Evolutionary conservation across 2,797 vertebrate genomes (phyloP), one percentile per base, ranked within the genome.

Genomic region (Pogonophryne albipinna): DNA sequence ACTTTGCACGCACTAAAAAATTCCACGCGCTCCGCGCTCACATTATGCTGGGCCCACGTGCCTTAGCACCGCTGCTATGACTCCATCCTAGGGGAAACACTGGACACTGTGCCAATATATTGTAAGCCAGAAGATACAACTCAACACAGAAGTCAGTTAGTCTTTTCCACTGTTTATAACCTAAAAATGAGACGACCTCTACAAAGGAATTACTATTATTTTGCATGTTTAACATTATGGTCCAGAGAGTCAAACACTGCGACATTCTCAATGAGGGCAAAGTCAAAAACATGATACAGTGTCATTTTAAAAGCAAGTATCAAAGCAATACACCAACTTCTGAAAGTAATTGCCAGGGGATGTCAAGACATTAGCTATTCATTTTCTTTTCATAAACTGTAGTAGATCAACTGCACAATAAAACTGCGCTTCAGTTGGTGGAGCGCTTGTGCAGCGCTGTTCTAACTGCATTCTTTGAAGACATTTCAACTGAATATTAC

Each of bases 321-420:
- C 9, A 71, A 67, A 78, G 63, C 10, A 78, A 52, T 52, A 71
- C 63, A 78, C 62, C 74, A 59, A 73, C 71, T 14, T 64, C 14
- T 51, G 4, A 20, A 42, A 19, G 2, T 7, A 9, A 6, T 38
- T 6, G 34, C 34, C 34, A 38, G 34, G 8, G 34, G 8, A 38
- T 38, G 34, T 38, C 34, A 38, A 8, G 34, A 38, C 34, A 38
- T 38, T 38, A 27, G 27, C 34, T 38, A 38, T 38, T 38, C 34
- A 38, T 38, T 38, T 34, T 38, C 6, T 38, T 8, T 38, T 38
- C 34, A 38, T 38, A 38, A 38, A 38, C 34, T 38, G 34, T 9
- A 9, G 34, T 9, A 9, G 34, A 38, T 9, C 34, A 38, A 38
- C 34, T 38, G 34, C 34, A 38, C 34, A 38, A 38, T 9, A 38